Conservation (phyloP, 2,888 invertebrate species). For the Zaprionus obscuricornis region DNA sequence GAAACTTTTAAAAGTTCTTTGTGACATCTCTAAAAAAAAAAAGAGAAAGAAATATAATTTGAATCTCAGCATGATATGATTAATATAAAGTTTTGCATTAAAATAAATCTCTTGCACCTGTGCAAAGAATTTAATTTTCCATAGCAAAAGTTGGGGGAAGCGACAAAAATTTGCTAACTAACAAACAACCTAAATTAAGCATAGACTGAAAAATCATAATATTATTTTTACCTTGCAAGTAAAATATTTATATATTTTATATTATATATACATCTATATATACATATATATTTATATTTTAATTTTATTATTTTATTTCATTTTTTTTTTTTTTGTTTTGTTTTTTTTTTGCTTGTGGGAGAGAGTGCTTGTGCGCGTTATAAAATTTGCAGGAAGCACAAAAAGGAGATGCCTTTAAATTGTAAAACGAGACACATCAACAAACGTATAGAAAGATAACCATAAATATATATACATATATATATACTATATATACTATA, state of each 20-base stretch:
- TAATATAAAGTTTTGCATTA: too few species aligned
- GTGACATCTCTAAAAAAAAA: too few species aligned
- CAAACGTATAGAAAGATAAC: constrained; percentile 60
- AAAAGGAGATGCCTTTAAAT: constrained; percentile 73
- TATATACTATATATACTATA: constrained; percentile 11
- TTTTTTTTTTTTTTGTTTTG: too few species aligned
- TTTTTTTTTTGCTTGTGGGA: neutral
- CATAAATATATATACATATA: constrained; percentile 23
- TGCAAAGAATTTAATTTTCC: too few species aligned
- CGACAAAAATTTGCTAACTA: constrained; percentile 20
- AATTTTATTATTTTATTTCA: too few species aligned
- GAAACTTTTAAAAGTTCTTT: too few species aligned
- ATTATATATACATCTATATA: too few species aligned
- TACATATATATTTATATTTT: too few species aligned
- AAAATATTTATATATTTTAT: constrained; percentile 79
- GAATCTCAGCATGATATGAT: too few species aligned
- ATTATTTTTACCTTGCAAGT: constrained; percentile 77
- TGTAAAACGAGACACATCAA: constrained; percentile 78
- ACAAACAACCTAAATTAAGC: constrained; percentile 53
- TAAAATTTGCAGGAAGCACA: constrained; percentile 23
- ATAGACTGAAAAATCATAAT: constrained; percentile 72
- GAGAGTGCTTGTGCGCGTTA: constrained; percentile 28
- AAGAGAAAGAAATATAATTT: too few species aligned
- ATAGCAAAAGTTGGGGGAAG: constrained; percentile 31
- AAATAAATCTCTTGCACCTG: too few species aligned